Evolutionary conservation across 2,113 vertebrate genomes (phyloP), one percentile per base, ranked within the genome.

Genomic region (Equus quagga): DNA sequence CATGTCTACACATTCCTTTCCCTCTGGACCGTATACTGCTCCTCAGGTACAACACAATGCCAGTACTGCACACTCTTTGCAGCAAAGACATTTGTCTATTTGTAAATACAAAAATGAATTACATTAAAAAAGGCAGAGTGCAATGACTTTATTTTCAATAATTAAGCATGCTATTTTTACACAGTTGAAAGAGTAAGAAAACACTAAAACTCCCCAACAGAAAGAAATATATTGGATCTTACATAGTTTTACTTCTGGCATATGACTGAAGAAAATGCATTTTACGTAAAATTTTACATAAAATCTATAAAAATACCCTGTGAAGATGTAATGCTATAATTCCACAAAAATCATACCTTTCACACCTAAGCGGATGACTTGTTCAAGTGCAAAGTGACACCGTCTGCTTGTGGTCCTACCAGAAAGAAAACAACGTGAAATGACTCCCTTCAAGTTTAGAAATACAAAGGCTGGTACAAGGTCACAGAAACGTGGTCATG

Each of bases 381-480:
- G 99, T 5, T 99, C 99, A 81, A 99, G 96, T 24, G 99, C 99
- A 36, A 99, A 96, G 49, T 99, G 99, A 96, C 99, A 99, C 41
- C 99, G 98, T 69, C 99, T 99, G 97, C 98, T 99, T 1, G 99
- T 99, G 97, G 99, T 80, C 98, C 99, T 99, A 98, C 82, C 60
- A 92, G 56, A 33, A 62, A 89, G 96, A 83, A 70, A 64, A 90
- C 14, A 21, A 92, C 26, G 51, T 1, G 44, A 28, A 58, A 54
- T 11, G 11, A 92, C 8, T 21, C 73, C 6, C 31, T 9, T 12
- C 24, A 58, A 18, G 41, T 46, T 69, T 21, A 69, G n/a, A 80
- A 36, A 11, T 2, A 31, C 8, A 0, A 14, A n/a, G 49, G 14
- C 41, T 8, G 18, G 23, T 4, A 1, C 12, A 44, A 44, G 36